Evolutionary conservation across 2,888 invertebrate species (phyloP), one percentile per base, ranked within the genome.

Genomic region (Timandra comae): DNA sequence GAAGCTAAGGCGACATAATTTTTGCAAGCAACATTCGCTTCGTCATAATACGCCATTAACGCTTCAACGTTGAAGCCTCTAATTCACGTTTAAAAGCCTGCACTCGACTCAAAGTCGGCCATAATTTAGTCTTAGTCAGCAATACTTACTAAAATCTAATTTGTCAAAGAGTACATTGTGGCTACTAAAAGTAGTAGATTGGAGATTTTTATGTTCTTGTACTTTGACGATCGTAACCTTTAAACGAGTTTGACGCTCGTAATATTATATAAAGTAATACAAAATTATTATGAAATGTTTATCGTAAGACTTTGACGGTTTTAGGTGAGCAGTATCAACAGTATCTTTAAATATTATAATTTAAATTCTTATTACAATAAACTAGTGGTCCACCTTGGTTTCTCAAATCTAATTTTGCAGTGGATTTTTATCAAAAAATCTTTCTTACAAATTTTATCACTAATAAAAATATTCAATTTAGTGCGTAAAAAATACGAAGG

Each of bases 81-180:
- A 84, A 84, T 82, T 81, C 78, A 59, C 65, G 73, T 81, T 82
- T 84, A 85, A 85, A 84, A 85, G 85, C 85, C 69, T 84, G 85
- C 84, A 84, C 84, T 85, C 63, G 73, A 73, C 66, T 80, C 74
- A 73, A 82, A 82, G 85, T 84, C 85, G 64, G 63, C 69, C 61
- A 63, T 81, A 84, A 85, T 85, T 84, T 82, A 63, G 78, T 77
- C 80, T 81, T 74, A 79, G 68, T 77, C 68, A 71, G 76, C 64
- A 77, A 79, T 72, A 76, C 68, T 75, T 64, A 67, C 67, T 75
- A 76, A 80, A 85, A 84, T 84, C 75, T 80, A 82, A 85, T 85
- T 85, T 85, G 73, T 84, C 85, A 84, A 79, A 63, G 65, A 65
- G 62, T 63, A 66, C 54, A 61, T 64, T 71, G 75, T 52, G 69